Conservation (phyloP, 2,797 vertebrate species). For the Lacerta agilis region DNA sequence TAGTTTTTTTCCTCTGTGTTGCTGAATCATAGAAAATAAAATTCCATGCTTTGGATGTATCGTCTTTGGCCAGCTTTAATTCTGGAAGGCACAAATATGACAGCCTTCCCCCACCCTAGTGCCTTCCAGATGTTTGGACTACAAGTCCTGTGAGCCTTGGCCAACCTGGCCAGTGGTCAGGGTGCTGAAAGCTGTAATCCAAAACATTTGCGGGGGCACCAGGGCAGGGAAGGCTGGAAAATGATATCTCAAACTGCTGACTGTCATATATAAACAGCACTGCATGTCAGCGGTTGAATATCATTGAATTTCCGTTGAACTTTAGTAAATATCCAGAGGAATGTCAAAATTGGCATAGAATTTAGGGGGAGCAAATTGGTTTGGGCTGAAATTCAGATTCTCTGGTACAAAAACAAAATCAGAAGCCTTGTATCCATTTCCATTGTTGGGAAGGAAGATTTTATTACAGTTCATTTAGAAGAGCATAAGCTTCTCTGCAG, state of each 20-base stretch:
- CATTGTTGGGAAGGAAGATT: not conserved
- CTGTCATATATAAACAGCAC: not conserved
- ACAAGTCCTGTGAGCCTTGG: no score
- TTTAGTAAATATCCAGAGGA: not conserved
- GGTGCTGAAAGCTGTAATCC: no score
- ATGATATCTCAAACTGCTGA: not conserved
- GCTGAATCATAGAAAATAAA: no score
- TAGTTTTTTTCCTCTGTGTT: not conserved
- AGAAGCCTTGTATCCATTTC: not conserved
- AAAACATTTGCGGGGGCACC: no score
- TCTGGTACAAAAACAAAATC: not conserved
- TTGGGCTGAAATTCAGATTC: no score
- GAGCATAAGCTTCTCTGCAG: not conserved
- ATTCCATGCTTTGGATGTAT: not conserved
- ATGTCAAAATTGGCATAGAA: not conserved
- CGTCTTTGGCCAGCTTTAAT: not conserved
- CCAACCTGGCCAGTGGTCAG: no score
- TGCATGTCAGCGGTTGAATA: not conserved
- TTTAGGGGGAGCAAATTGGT: not conserved
- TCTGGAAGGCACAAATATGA: not conserved
- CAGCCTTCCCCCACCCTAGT: no score
- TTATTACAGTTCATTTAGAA: not conserved
- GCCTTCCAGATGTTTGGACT: no score
- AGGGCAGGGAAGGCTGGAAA: not conserved
- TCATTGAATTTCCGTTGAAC: not conserved